phyloP scores from a whole-genome alignment of 1,140 invertebrate genomes.

The Goniozus legneri region DNA sequence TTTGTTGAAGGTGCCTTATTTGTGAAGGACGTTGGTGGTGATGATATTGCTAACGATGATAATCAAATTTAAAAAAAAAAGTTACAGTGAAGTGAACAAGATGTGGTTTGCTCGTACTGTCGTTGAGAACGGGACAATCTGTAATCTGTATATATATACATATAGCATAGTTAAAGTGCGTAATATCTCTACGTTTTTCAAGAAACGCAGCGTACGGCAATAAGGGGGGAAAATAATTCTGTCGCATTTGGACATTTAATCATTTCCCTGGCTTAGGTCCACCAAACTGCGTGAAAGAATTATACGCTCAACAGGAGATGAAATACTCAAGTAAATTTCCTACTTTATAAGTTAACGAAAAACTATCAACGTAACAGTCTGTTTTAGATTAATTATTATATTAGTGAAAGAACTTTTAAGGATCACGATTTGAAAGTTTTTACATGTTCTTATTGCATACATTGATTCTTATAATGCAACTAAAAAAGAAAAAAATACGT shows the following conservation, averaged over 20 bases:
- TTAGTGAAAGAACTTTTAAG: conserved; percentile 23
- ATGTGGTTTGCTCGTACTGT: too few relatives aligned
- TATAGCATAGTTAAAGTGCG: too few relatives aligned
- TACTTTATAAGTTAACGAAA: conserved; percentile 45
- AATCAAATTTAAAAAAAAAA: conserved; percentile 27
- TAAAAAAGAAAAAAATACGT: too few relatives aligned
- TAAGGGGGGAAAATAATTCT: conserved; percentile 32
- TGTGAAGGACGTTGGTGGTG: conserved; percentile 34
- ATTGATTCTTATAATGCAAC: conserved; percentile 32
- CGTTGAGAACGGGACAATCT: conserved; percentile 39
- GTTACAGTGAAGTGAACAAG: conserved; percentile 26
- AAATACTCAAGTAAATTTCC: conserved; percentile 51
- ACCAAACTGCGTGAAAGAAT: conserved; percentile 11
- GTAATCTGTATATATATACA: conserved; percentile 37
- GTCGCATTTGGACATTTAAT: too few relatives aligned
- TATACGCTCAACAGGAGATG: too few relatives aligned
- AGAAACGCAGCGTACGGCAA: too few relatives aligned
- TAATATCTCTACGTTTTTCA: too few relatives aligned
- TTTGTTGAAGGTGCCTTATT: conserved; percentile 57
- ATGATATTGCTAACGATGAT: too few relatives aligned
- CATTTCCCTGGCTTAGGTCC: too few relatives aligned
- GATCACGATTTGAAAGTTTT: conserved; percentile 47
- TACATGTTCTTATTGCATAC: conserved; percentile 47
- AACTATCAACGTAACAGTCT: conserved; percentile 27
- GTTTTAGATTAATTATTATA: conserved; percentile 28